These are phyloP conservation scores for Conchocele bisecta DNA, from an alignment of 2,888 invertebrate genomes.

Conservation along the genomic window DNA sequence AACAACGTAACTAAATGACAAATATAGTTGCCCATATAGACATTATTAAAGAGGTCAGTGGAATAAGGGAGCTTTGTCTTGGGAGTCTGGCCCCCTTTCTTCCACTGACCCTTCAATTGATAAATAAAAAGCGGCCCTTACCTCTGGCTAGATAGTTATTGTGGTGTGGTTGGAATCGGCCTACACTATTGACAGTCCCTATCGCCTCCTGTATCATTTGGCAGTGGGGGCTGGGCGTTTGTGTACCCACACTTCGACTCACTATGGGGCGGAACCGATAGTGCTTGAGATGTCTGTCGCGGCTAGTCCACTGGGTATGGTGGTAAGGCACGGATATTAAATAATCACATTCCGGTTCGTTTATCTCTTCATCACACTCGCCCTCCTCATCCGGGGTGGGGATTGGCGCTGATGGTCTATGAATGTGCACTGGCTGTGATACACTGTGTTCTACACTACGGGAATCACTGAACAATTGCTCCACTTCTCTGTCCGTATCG, in stretches of 20 bases:
- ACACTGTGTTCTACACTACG: conserved; percentile 16
- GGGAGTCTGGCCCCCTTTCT: too few relatives aligned
- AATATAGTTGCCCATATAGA: too few relatives aligned
- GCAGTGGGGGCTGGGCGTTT: conserved; percentile 69
- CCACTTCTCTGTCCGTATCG: conserved; percentile 60
- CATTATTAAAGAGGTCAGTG: too few relatives aligned
- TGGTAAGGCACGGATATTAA: conserved; percentile 17
- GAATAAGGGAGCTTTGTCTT: too few relatives aligned
- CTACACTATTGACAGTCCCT: conserved; percentile 9
- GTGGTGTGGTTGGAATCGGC: too few relatives aligned
- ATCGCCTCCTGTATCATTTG: conserved; percentile 60
- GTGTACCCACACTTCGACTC: conserved; percentile 68
- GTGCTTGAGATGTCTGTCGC: conserved; percentile 3
- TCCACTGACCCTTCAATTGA: too few relatives aligned
- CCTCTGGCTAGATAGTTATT: too few relatives aligned
- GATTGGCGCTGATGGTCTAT: conserved; percentile 44
- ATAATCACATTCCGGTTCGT: background rate
- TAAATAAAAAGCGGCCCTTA: too few relatives aligned
- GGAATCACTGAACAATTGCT: conserved; percentile 48
- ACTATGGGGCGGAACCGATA: conserved; percentile 57
- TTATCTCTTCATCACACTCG: conserved; percentile 10
- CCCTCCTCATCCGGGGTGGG: conserved; percentile 32
- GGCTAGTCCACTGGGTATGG: conserved; percentile 25
- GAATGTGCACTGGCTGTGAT: conserved; percentile 34
- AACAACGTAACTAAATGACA: too few relatives aligned